Evolutionary conservation across 2,113 vertebrate genomes (phyloP).

Genomic region (Apodemus sylvaticus): DNA sequence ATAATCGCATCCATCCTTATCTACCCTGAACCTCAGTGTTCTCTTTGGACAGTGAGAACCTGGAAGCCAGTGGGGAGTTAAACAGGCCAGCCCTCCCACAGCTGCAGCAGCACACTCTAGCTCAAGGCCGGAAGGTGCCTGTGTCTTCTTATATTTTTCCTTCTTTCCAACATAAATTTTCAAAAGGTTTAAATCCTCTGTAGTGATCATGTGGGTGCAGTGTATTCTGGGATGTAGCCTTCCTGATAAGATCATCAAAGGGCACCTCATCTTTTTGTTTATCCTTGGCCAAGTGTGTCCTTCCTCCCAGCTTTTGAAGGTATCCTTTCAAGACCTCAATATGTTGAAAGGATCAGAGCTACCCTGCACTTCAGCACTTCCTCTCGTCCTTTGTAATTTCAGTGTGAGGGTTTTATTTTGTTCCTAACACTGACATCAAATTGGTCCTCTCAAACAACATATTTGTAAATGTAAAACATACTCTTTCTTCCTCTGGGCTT

Average conservation of each 20-base stretch:
- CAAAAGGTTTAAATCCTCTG: conserved; percentile 37
- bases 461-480: neutral
- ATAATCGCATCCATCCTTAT: neutral
- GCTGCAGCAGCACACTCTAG: neutral
- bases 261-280: conserved; percentile 61
- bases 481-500: neutral
- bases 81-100: neutral
- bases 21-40: neutral
- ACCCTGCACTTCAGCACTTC: neutral
- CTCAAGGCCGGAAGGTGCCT: neutral
- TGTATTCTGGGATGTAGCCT: conserved; percentile 63
- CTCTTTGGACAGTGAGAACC: conserved; percentile 7
- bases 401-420: neutral
- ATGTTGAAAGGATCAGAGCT: neutral
- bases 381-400: neutral
- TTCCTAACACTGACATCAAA: neutral
- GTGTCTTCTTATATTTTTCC: neutral
- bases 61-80: neutral
- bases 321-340: conserved; percentile 39
- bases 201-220: neutral
- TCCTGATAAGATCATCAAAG: conserved; percentile 76
- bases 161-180: conserved; percentile 18
- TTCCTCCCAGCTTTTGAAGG: conserved; percentile 72
- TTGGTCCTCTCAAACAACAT: neutral
- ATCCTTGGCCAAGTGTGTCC: conserved; percentile 62